Evolutionary conservation across 2,888 invertebrate species (phyloP), one percentile per base, ranked within the genome.

Genomic region (Drosophila aldrichi): DNA sequence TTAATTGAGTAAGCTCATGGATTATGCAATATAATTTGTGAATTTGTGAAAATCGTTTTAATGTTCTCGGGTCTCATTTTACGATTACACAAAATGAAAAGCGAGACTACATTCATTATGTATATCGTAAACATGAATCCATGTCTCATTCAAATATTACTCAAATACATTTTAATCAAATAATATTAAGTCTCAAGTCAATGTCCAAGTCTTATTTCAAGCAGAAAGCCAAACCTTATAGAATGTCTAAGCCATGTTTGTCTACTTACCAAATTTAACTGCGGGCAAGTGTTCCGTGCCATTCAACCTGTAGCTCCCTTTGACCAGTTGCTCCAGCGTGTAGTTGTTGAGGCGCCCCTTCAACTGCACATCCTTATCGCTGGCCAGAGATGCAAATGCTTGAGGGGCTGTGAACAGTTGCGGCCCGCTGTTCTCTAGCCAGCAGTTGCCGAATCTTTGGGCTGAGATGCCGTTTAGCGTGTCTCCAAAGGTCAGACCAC

Each of bases 291-390:
- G 89, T 90, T 95, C 95, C 64, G 93, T 81, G 32, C 89, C 91
- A 38, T 93, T 92, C 70, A 93, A 93, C 81, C 94, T 94, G 63
- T 95, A 93, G 56, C 94, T 94, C 56, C 93, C 93, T 38, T 92
- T 79, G 10, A 93, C 79, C 36, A 95, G 86, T 56, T 93, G 90
- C 1, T 92, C 83, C 22, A 95, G 79, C 40, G 93, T 89, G 18
- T 94, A 91, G 12, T 93, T 93, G 80, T 94, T 94, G 4, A 94
- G 70, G 18, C 81, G 90, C n/a, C 92, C 92, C 1, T 54, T 54
- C 1, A 93, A 61, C 38, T 68, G 49, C 8, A 92, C 25, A 40
- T 91, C 87, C 1, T 77, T 55, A 5, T 68, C 64, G 18, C 75
- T 78, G 2, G 73, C 52, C n/a, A 91, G 51, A 1, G 72, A 71